Percentiles rank a stretch among this genome's conserved stretches.
These are phyloP conservation scores for Percopsis omiscomaycus DNA, from an alignment of 2,797 vertebrate species.

Conservation along the genomic window DNA sequence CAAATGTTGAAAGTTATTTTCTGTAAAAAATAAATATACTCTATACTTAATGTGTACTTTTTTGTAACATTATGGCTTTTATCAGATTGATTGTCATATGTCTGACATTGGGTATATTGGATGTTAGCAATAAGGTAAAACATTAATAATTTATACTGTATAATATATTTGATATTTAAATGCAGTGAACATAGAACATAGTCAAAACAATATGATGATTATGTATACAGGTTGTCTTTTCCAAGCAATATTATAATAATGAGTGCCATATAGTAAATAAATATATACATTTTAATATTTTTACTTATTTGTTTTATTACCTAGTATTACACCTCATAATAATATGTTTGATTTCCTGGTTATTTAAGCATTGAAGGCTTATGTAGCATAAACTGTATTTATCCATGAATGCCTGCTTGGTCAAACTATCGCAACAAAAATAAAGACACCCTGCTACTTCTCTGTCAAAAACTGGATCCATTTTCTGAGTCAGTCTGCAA, in stretches of 20 bases:
- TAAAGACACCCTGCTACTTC: conserved; percentile 69
- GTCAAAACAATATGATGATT: conserved; percentile 50
- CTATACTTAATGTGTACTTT: conserved; percentile 50
- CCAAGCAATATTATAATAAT: conserved; percentile 74
- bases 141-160: conserved; percentile 53
- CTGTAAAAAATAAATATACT: conserved; percentile 30
- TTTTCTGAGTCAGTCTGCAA: conserved; percentile 9
- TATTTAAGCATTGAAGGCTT: conserved; percentile 66
- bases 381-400: conserved; percentile 66
- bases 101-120: conserved; percentile 65
- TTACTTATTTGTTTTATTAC: conserved; percentile 32
- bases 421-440: conserved; percentile 68
- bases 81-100: conserved; percentile 61
- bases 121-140: conserved; percentile 80
- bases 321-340: conserved; percentile 53
- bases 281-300: conserved; percentile 8
- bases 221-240: conserved; percentile 66
- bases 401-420: conserved; percentile 65
- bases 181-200: conserved; percentile 61
- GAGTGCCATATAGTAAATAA: conserved; percentile 61
- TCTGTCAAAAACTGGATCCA: conserved; percentile 26
- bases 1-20: neutral
- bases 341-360: conserved; percentile 56
- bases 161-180: conserved; percentile 78
- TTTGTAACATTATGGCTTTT: conserved; percentile 57